These are phyloP conservation scores for Calidris pygmaea DNA, from an alignment of 2,113 vertebrate genomes.

Conservation along the genomic window DNA sequence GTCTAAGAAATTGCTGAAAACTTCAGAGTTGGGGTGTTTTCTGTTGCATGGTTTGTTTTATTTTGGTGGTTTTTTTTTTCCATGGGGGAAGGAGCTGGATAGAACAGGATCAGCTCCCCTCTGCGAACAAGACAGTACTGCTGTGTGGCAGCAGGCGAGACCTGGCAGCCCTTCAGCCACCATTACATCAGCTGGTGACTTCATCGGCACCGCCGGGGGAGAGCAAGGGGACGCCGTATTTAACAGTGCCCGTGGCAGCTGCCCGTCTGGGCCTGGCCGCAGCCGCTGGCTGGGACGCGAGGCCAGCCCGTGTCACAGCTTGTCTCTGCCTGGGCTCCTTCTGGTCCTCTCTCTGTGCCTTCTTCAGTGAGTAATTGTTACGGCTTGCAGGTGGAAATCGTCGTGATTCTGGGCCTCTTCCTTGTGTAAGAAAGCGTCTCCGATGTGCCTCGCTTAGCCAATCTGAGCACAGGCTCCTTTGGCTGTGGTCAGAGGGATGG, in stretches of 20 bases:
- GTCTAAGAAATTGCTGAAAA: not conserved
- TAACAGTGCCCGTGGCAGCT: not conserved
- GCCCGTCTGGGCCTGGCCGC: not conserved
- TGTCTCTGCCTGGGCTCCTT: not conserved
- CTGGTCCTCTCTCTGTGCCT: not conserved
- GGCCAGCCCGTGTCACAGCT: not conserved
- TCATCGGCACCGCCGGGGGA: not conserved
- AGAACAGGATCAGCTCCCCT: not conserved
- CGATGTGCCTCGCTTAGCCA: not conserved
- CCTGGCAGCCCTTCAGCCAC: not conserved
- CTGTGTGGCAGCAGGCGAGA: not conserved
- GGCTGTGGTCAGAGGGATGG: not conserved
- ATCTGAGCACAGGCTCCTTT: not conserved
- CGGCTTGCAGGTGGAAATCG: rapidly evolving
- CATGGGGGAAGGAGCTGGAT: not conserved
- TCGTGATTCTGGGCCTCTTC: not conserved
- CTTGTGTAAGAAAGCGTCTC: not conserved
- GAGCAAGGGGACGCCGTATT: not conserved
- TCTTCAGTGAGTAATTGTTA: not conserved
- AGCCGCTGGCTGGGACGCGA: not conserved
- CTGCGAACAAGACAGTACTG: rapidly evolving
- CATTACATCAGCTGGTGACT: not conserved
- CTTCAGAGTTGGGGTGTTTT: not conserved
- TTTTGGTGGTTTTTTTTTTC: not conserved
- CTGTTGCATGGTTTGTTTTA: not conserved